Conservation (phyloP, 2,888 invertebrate species). For the Lottia gigantea region DNA sequence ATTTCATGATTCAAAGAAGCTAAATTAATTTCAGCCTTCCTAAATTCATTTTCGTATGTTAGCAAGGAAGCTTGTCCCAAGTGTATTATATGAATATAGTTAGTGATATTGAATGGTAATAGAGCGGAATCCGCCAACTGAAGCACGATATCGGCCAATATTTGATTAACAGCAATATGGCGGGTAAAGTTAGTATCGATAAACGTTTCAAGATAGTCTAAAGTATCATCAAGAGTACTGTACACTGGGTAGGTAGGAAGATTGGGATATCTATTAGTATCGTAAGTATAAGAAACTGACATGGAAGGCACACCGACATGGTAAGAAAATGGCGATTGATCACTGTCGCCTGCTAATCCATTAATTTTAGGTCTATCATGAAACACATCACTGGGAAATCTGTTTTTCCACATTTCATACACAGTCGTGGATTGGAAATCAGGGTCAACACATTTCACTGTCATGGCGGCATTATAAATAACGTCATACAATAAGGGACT, state of each 20-base stretch:
- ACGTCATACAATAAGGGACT: constrained; percentile 53
- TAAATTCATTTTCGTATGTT: constrained; percentile 25
- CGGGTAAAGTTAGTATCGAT: constrained; percentile 64
- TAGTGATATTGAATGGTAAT: constrained; percentile 55
- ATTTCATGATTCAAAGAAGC: constrained; percentile 17
- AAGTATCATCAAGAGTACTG: constrained; percentile 67
- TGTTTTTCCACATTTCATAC: constrained; percentile 47
- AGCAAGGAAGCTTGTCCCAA: constrained; percentile 35
- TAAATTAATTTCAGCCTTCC: constrained; percentile 30
- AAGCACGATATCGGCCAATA: constrained; percentile 55
- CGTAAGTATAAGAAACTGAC: constrained; percentile 60
- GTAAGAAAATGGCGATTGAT: constrained; percentile 67
- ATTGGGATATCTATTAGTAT: constrained; percentile 50
- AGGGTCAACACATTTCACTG: constrained; percentile 44
- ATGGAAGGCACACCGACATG: constrained; percentile 65
- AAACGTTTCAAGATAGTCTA: constrained; percentile 58
- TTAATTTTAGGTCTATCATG: constrained; percentile 46
- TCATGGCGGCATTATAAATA: constrained; percentile 53
- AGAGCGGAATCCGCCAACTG: constrained; percentile 54
- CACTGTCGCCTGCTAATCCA: constrained; percentile 64
- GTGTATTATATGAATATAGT: constrained; percentile 37
- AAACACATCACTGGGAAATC: constrained; percentile 31
- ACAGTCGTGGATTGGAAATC: constrained; percentile 38
- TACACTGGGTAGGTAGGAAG: constrained; percentile 62
- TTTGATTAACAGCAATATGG: constrained; percentile 51